phyloP scores from a whole-genome alignment of 1,140 invertebrate species.

The Drosophila saltans region DNA sequence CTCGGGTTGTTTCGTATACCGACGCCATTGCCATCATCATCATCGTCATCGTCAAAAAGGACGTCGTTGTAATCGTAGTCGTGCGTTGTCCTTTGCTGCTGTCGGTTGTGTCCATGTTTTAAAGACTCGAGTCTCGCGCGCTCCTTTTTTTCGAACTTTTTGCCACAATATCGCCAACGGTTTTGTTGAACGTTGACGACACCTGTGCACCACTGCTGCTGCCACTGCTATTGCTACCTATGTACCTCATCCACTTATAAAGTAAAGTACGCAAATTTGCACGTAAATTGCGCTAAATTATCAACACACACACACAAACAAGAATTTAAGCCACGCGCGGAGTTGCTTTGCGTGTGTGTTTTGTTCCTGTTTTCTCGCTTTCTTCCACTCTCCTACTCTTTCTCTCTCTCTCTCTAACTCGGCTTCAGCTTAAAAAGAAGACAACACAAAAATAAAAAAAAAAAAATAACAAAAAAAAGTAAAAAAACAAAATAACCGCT shows the following conservation, averaged over 20 bases:
- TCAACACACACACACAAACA: slow-evolving; percentile 49
- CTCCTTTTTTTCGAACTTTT: slow-evolving; percentile 41
- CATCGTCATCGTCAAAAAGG: slow-evolving; percentile 2
- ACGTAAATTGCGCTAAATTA: slow-evolving; percentile 79
- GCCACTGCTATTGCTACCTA: slow-evolving; percentile 12
- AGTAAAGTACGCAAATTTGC: slow-evolving; percentile 73
- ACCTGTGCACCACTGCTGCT: slow-evolving; percentile 68
- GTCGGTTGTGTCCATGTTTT: slow-evolving; percentile 71
- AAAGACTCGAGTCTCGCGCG: slow-evolving; percentile 28
- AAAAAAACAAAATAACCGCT: slow-evolving; percentile 74
- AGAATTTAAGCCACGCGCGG: slow-evolving; percentile 65
- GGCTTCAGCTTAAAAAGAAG: slow-evolving; percentile 13
- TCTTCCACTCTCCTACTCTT: background rate
- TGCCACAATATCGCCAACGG: slow-evolving; percentile 30
- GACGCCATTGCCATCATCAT: slow-evolving; percentile 18
- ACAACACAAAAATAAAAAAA: slow-evolving; percentile 15
- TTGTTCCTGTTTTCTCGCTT: slow-evolving; percentile 12
- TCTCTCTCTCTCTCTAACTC: no score
- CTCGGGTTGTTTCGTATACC: slow-evolving; percentile 11
- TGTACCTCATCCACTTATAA: slow-evolving; percentile 20
- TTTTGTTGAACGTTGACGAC: slow-evolving; percentile 43
- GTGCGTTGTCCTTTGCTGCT: slow-evolving; percentile 77
- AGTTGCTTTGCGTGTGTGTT: slow-evolving; percentile 49
- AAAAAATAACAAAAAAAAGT: slow-evolving; percentile 22
- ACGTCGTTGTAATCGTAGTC: slow-evolving; percentile 42